phyloP scores from a whole-genome alignment of 2,113 vertebrate species.

The Melanerpes aurifrons region DNA sequence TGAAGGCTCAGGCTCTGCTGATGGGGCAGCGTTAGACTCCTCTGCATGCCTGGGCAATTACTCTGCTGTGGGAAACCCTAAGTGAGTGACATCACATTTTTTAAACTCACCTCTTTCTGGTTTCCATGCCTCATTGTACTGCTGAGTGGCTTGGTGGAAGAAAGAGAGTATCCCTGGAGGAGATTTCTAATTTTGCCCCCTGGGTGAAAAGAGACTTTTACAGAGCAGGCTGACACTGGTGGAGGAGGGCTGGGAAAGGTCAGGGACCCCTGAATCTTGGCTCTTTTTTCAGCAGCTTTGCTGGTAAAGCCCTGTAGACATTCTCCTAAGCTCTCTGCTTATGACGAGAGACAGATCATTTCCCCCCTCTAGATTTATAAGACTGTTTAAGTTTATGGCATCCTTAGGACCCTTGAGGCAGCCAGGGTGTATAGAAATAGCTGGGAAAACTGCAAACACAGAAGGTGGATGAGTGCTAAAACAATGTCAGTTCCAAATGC shows the following conservation, averaged over 20 bases:
- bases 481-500: neutral
- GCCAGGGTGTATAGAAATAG: neutral
- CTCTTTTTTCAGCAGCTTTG: neutral
- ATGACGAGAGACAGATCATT: neutral
- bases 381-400: neutral
- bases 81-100: neutral
- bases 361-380: neutral
- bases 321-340: neutral
- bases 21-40: no score
- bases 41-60: neutral
- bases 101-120: neutral
- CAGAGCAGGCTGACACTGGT: neutral
- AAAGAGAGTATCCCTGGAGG: constrained; percentile 20
- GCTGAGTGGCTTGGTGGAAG: neutral
- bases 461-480: neutral
- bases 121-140: neutral
- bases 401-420: constrained; percentile 10
- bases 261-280: constrained; percentile 6
- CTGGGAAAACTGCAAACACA: neutral
- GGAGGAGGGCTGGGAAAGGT: constrained; percentile 63
- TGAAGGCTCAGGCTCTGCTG: neutral
- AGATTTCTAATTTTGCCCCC: constrained; percentile 38
- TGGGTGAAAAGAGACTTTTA: constrained; percentile 22
- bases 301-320: neutral
- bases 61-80: constrained; percentile 12